These are phyloP conservation scores for Cheilosia soror DNA, from an alignment of 2,888 invertebrate species.

Conservation along the genomic window DNA sequence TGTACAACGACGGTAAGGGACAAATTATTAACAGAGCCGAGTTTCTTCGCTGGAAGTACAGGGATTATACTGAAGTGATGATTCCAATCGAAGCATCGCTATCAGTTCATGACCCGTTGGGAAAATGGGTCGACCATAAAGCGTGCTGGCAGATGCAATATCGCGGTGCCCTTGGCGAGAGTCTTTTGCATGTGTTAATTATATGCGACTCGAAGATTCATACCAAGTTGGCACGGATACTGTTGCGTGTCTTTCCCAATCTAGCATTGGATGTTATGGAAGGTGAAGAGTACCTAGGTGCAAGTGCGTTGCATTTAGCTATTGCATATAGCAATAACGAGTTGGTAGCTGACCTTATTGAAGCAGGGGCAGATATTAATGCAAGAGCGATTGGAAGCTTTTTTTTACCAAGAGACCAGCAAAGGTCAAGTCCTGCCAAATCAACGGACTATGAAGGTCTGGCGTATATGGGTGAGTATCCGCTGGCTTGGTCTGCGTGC, in stretches of 20 bases:
- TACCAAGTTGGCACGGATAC: slow-evolving; percentile 90
- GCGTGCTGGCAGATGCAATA: slow-evolving; percentile 99
- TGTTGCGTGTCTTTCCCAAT: slow-evolving; percentile 96
- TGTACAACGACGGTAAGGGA: slow-evolving; percentile 94
- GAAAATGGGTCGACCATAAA: slow-evolving; percentile 94
- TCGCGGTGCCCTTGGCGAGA: slow-evolving; percentile 97
- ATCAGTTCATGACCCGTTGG: slow-evolving; percentile 93
- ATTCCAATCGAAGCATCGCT: slow-evolving; percentile 94
- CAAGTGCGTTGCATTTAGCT: slow-evolving; percentile 96
- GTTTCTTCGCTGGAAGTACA: slow-evolving; percentile 94
- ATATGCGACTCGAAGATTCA: slow-evolving; percentile 95
- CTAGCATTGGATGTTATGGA: slow-evolving; percentile 97
- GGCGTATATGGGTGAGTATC: slow-evolving; percentile 98
- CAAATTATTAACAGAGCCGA: slow-evolving; percentile 94
- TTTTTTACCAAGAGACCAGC: slow-evolving; percentile 97
- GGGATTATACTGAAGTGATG: slow-evolving; percentile 92
- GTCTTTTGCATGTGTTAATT: slow-evolving; percentile 95
- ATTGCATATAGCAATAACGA: slow-evolving; percentile 99
- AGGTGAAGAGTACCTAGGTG: slow-evolving; percentile 98
- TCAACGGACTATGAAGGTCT: slow-evolving; percentile 97
- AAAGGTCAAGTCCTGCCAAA: slow-evolving; percentile 89
- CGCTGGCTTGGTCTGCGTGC: slow-evolving; percentile 98
- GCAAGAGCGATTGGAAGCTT: slow-evolving; percentile 98
- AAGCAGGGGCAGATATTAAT: slow-evolving; percentile 95
- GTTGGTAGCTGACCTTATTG: slow-evolving; percentile 95